Percentiles rank a stretch among this genome's conserved stretches.
Evolutionary conservation across 2,797 vertebrate species (phyloP).

Genomic region (Austrolebias charrua): DNA sequence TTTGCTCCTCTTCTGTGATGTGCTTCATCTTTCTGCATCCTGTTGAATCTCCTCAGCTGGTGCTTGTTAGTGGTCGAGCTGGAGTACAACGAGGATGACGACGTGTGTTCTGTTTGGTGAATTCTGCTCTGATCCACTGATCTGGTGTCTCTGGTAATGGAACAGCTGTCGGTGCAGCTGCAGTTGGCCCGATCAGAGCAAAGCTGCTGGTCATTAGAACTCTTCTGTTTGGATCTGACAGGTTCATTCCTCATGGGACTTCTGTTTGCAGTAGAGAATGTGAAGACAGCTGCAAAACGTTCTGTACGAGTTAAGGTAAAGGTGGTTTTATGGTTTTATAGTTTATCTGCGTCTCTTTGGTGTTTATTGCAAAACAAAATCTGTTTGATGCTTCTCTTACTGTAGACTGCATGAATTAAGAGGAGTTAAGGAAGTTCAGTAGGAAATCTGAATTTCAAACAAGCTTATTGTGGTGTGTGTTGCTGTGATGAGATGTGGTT

Average conservation of each 20-base stretch:
- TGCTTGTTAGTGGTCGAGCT: conserved; percentile 14
- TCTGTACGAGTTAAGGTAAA: no score
- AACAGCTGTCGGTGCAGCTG: neutral
- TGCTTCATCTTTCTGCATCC: neutral
- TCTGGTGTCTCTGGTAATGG: neutral
- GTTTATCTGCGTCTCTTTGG: no score
- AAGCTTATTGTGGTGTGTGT: no score
- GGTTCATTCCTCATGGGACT: neutral
- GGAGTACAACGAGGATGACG: neutral
- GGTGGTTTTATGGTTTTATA: no score
- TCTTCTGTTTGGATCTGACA: neutral
- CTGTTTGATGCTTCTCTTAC: no score
- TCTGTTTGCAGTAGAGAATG: no score
- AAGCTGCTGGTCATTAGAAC: neutral
- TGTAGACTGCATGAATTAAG: no score
- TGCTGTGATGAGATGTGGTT: no score
- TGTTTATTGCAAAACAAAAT: no score
- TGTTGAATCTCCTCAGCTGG: neutral
- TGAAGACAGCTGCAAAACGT: neutral
- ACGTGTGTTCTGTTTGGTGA: conserved; percentile 4
- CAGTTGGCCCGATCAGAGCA: neutral
- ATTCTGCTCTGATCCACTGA: conserved; percentile 18
- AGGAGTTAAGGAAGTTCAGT: no score
- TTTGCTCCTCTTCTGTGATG: neutral
- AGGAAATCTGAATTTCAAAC: no score